Conservation (phyloP, 2,113 vertebrate genomes). For the Zeus faber region DNA sequence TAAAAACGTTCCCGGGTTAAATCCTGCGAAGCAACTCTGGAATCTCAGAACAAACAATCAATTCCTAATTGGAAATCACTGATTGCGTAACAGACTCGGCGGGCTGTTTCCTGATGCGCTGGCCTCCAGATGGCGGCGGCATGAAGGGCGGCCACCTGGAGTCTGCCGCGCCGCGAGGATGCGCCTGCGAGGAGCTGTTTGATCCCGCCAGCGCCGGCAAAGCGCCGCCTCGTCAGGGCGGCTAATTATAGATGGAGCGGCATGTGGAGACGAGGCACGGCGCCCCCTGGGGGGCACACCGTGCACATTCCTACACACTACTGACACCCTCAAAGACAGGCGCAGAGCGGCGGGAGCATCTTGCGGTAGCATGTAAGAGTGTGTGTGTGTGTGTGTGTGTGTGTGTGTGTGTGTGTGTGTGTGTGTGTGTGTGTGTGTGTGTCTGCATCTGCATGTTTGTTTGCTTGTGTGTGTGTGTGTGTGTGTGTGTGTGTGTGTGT, state of each 20-base stretch:
- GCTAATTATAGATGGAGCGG: constrained; percentile 65
- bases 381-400: no score
- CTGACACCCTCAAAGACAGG: constrained; percentile 35
- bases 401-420: neutral
- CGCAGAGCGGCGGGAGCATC: no score
- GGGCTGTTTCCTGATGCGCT: constrained; percentile 56
- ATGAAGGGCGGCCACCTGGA: constrained; percentile 67
- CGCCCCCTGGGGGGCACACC: constrained; percentile 47
- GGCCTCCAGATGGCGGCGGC: constrained; percentile 59
- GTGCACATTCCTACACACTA: constrained; percentile 43
- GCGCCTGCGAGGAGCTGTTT: constrained; percentile 65
- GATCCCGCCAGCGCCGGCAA: constrained; percentile 61
- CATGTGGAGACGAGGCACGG: constrained; percentile 53
- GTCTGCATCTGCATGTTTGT: no score
- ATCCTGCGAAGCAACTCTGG: constrained; percentile 2
- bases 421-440: no score
- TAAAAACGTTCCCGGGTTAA: no score
- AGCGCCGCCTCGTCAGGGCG: constrained; percentile 54
- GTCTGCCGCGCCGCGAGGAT: constrained; percentile 51
- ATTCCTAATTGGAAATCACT: no score
- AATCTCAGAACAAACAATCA: no score
- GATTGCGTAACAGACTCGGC: constrained; percentile 43
- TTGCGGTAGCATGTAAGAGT: neutral
- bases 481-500: neutral
- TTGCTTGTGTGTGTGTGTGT: no score